Base-by-base conservation (phyloP, 2,113 vertebrate species). In the Castor canadensis region DNA sequence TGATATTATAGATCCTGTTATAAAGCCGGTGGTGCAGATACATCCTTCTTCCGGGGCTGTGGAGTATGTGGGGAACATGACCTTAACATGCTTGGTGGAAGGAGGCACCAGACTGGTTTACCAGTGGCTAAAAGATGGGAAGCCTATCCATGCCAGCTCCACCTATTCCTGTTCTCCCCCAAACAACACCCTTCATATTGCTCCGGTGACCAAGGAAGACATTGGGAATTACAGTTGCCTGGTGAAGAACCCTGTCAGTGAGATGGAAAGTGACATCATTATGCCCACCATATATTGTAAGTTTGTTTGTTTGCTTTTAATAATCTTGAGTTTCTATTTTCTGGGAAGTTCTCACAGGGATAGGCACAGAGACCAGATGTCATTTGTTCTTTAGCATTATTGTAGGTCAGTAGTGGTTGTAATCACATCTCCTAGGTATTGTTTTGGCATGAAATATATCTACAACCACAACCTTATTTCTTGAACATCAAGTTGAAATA, bases 221-320 rank as follows among this genome's bases (percentile, higher is more conserved):
- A 93, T 98, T 90, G 98, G 98, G 32, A 98, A 99, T 97, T 99
- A 99, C 95, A 99, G 98, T 93, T 99, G 99, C 95, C 94, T 98
- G 52, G 98, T 97, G 75, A 98, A 96, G 91, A 99, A 99, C 54
- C 97, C 98, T 54, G 95, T 99, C 97, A 99, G 98, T 86, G 94
- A 97, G 87, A 95, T 97, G 97, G 98, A 98, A 97, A 99, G 99
- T 93, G 98, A 98, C 24, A 83, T 89, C 81, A 97, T 98, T 95
- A 91, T 76, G 20, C 99, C 98, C 72, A 98, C 96, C 35, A 99
- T 99, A 96, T 99, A 98, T 87, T 99, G 99, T 99, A 94, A 99
- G 99, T 98, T 62, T 11, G 19, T 66, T 81, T 22, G 12, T 71
- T 77, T n/a, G 5, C 10, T 79, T 75, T 43, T 22, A 71, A 64